Percentiles rank a stretch among this genome's conserved stretches.
Evolutionary conservation across 2,888 invertebrate genomes (phyloP).

Genomic region (Arge pagana): DNA sequence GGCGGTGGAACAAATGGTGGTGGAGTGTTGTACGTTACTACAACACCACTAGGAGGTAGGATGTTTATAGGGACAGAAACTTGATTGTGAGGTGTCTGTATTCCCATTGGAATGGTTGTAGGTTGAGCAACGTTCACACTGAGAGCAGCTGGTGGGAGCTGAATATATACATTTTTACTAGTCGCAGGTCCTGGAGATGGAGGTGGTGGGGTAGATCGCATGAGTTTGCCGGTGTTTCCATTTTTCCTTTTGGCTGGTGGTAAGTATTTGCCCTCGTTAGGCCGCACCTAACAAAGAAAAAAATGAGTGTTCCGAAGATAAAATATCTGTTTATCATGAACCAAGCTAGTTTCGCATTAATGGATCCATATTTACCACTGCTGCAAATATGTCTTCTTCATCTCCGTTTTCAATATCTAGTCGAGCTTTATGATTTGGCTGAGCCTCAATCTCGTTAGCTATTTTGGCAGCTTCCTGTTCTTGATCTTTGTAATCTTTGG

Average conservation of each 20-base stretch:
- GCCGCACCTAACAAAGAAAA: constrained; percentile 40
- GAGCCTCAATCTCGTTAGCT: constrained; percentile 91
- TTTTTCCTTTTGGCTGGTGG: constrained; percentile 81
- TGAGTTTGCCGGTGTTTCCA: constrained; percentile 67
- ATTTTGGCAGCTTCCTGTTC: constrained; percentile 88
- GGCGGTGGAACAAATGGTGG: constrained; percentile 53
- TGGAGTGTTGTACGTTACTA: constrained; percentile 50
- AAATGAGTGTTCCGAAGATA: too few species aligned
- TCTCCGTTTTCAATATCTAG: constrained; percentile 91
- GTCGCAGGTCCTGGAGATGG: constrained; percentile 53
- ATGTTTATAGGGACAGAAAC: constrained; percentile 50
- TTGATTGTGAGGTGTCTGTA: constrained; percentile 48
- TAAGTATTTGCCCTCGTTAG: constrained; percentile 70
- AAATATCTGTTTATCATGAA: too few species aligned
- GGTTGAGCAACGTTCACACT: constrained; percentile 44
- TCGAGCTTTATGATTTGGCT: constrained; percentile 79
- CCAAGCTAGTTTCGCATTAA: constrained; percentile 1
- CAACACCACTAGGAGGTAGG: constrained; percentile 54
- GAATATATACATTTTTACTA: constrained; percentile 51
- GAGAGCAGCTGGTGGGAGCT: constrained; percentile 43
- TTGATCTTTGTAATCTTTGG: constrained; percentile 83
- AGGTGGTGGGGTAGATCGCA: constrained; percentile 67
- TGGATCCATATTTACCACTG: constrained; percentile 67
- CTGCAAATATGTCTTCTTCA: constrained; percentile 85
- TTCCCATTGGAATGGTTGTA: constrained; percentile 51